A percentile compares a stretch with the other conserved stretches of the same genome.
phyloP scores from a whole-genome alignment of 2,888 invertebrate genomes.

The Rosalia funebris region DNA sequence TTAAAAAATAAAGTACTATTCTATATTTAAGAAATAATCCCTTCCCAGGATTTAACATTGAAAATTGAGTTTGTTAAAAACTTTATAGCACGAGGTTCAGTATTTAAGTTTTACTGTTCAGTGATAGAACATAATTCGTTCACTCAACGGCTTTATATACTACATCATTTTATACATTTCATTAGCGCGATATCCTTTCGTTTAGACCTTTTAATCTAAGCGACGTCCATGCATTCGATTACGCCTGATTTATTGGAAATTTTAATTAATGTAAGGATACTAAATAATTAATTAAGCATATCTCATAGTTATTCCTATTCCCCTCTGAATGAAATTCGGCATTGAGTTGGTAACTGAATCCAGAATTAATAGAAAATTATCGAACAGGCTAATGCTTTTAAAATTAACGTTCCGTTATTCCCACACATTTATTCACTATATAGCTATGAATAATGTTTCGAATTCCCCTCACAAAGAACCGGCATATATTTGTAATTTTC shows the following conservation, averaged over 20 bases:
- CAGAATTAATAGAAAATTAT: not conserved
- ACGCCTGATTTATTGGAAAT: not conserved
- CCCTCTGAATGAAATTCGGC: not conserved
- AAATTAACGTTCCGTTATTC: not conserved
- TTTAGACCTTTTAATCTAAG: no score
- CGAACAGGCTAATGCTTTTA: not conserved
- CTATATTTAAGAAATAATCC: no score
- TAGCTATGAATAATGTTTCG: not conserved
- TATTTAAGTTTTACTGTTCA: no score
- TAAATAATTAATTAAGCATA: not conserved
- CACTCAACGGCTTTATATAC: no score
- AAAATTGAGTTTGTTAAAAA: no score
- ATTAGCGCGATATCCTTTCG: no score
- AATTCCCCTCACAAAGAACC: constrained; percentile 3
- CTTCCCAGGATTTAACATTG: no score
- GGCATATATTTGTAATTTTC: constrained; percentile 11
- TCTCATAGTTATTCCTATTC: not conserved
- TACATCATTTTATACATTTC: no score
- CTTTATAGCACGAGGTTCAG: no score
- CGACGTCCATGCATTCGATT: not conserved
- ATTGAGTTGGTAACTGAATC: constrained; percentile 7
- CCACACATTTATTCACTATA: constrained; percentile 5
- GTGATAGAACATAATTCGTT: no score
- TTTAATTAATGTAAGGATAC: not conserved
- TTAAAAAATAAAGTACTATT: no score